A percentile compares a stretch with the other conserved stretches of the same genome.
Conservation (phyloP, 2,113 vertebrate species). For the Azemiops feae region DNA sequence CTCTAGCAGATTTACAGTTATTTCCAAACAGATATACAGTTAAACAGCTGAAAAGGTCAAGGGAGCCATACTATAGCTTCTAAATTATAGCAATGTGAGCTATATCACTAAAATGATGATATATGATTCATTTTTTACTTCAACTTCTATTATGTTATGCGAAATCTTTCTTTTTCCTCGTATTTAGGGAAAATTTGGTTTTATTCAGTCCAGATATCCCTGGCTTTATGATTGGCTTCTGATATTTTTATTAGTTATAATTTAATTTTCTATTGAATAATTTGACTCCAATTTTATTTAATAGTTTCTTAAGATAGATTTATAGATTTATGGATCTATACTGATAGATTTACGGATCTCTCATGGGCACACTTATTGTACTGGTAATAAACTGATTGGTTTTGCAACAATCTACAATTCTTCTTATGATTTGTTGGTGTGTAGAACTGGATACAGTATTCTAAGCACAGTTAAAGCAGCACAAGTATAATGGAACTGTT, state of each 20-base stretch:
- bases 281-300: not conserved
- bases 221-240: not conserved
- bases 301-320: not conserved
- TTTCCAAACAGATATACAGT: slow-evolving; percentile 22
- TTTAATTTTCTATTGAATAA: not conserved
- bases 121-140: slow-evolving; percentile 25
- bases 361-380: not conserved
- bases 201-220: not conserved
- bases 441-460: no score
- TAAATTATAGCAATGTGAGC: slow-evolving; percentile 30
- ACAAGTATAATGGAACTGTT: no score
- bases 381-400: no score
- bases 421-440: no score
- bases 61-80: slow-evolving; percentile 6
- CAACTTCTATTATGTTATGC: slow-evolving; percentile 22
- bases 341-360: not conserved
- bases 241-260: slow-evolving; percentile 14
- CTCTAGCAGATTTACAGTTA: slow-evolving; percentile 13
- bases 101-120: slow-evolving; percentile 35
- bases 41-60: slow-evolving; percentile 7
- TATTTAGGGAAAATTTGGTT: slow-evolving; percentile 2
- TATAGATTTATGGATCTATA: not conserved
- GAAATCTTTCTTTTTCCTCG: slow-evolving; percentile 28
- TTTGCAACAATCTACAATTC: no score
- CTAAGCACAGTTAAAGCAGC: no score